Evolutionary conservation across 2,888 invertebrate genomes (phyloP), one percentile per base, ranked within the genome.

Genomic region (Spodoptera exigua): DNA sequence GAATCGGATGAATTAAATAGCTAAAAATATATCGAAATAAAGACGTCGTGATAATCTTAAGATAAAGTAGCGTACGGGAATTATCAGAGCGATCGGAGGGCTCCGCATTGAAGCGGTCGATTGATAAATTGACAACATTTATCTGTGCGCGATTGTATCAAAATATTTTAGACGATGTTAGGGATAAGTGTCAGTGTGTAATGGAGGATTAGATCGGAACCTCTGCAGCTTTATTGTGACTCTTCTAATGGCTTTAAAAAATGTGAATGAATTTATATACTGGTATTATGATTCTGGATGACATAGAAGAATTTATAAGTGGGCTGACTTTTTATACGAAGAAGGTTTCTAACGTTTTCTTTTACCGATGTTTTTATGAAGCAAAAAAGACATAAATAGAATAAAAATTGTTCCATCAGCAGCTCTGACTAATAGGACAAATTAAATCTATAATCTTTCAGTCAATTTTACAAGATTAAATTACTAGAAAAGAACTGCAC

Each of bases 91-190:
- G 87, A 86, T 85, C 83, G 80, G 80, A 85, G 82, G 80, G 77
- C 65, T 80, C 72, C 76, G 82, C 85, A 85, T 86, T 68, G 71
- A 71, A 59, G 55, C 57, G 44, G 78, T 76, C 78, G 78, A 81
- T 86, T 93, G 93, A 93, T 91, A 91, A 92, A 94, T 93, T 80
- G 91, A 80, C 82, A 82, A 86, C 92, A 94, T 94, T 93, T 89
- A 91, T 93, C 89, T 90, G 82, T 66, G 74, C 60, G 83, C 86
- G 93, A 93, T 93, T 90, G 89, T 91, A 93, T 94, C 93, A 92
- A 91, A 93, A 94, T 93, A 92, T 94, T 93, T 91, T 87, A 90
- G 87, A 86, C 82, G 84, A 87, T 87, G 85, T 78, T 55, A 69
- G 81, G 90, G 91, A 92, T 93, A 91, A 92, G 85, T 89, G 92